These are phyloP conservation scores for Chaetops frenatus DNA, from an alignment of 2,113 vertebrate genomes.

Conservation along the genomic window DNA sequence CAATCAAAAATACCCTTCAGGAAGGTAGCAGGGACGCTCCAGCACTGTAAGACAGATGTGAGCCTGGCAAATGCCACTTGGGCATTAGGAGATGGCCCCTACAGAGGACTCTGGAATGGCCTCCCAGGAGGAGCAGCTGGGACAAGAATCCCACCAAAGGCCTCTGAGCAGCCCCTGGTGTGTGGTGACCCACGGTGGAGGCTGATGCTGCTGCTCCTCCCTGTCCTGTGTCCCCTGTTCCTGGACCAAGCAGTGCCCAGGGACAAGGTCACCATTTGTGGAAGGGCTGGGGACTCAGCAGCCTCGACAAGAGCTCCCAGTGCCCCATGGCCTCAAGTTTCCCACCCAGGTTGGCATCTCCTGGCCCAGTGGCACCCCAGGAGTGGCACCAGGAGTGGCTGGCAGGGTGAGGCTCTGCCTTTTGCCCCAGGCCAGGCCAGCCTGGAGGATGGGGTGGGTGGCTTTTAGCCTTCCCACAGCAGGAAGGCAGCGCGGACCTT, in stretches of 20 bases:
- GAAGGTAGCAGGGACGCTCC: background rate
- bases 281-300: background rate
- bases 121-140: background rate
- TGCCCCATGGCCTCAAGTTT: background rate
- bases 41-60: background rate
- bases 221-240: background rate
- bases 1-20: background rate
- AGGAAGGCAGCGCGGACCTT: background rate
- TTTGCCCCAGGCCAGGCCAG: background rate
- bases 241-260: background rate
- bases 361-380: background rate
- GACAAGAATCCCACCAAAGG: background rate
- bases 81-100: background rate
- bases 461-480: background rate
- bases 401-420: background rate
- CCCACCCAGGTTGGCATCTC: background rate
- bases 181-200: background rate
- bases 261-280: slow-evolving; percentile 16
- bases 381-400: no score
- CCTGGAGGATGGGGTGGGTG: background rate
- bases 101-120: background rate
- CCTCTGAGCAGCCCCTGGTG: background rate
- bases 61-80: background rate
- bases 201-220: background rate
- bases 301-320: background rate